Evolutionary conservation across 2,888 invertebrate genomes (phyloP).

Genomic region (Agapostemon virescens): DNA sequence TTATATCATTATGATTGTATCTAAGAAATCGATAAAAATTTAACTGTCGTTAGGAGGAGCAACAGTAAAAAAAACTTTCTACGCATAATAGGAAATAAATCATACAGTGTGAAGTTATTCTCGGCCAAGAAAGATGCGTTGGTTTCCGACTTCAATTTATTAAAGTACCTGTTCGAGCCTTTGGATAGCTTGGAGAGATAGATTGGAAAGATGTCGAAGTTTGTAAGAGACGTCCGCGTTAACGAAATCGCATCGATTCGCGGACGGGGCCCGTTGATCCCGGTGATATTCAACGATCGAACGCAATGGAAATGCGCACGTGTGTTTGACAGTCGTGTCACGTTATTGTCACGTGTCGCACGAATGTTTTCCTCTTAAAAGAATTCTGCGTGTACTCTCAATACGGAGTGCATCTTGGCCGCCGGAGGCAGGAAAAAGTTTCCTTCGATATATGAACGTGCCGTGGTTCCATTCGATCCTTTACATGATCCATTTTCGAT

Average conservation of each 20-base stretch:
- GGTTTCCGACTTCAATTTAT: no score
- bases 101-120: no score
- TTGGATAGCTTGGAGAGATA: background rate
- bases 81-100: no score
- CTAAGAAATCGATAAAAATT: no score
- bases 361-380: conserved; percentile 65
- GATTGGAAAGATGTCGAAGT: background rate
- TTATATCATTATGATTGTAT: no score
- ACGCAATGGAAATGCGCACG: conserved; percentile 52
- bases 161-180: background rate
- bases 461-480: conserved; percentile 54
- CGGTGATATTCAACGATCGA: conserved; percentile 21
- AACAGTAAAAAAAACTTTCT: no score
- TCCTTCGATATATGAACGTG: conserved; percentile 52
- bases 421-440: conserved; percentile 55
- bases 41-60: no score
- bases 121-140: no score
- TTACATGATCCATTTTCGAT: conserved; percentile 63
- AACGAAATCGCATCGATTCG: conserved; percentile 9
- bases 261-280: background rate
- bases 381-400: conserved; percentile 48
- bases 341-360: conserved; percentile 74
- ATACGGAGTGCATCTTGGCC: conserved; percentile 52
- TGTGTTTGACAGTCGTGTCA: conserved; percentile 70
- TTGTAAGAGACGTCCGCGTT: background rate